A percentile compares a stretch with the other conserved stretches of the same genome.
These are phyloP conservation scores for Cremastobaeus sp. DNA, from an alignment of 2,888 invertebrate genomes.

Conservation along the genomic window DNA sequence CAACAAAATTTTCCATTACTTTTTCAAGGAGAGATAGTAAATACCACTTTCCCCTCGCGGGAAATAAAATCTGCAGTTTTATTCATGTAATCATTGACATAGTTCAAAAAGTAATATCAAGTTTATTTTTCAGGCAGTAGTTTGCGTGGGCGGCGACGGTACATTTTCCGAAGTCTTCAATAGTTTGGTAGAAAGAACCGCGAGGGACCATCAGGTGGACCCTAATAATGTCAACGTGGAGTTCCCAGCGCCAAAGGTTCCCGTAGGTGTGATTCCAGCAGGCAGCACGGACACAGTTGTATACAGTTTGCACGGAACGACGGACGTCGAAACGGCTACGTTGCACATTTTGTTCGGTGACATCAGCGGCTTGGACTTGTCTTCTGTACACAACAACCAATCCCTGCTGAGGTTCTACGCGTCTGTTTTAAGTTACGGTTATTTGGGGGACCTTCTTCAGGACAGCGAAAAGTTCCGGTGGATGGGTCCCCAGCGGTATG, in stretches of 20 bases:
- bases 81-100: too few relatives aligned
- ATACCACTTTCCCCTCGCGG: too few relatives aligned
- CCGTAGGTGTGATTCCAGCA: slow-evolving; percentile 86
- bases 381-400: slow-evolving; percentile 84
- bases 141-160: slow-evolving; percentile 92
- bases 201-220: slow-evolving; percentile 80
- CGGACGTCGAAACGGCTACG: slow-evolving; percentile 88
- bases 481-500: slow-evolving; percentile 92
- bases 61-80: too few relatives aligned
- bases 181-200: slow-evolving; percentile 83
- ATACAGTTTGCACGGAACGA: slow-evolving; percentile 88
- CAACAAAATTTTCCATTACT: slow-evolving; percentile 60
- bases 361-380: slow-evolving; percentile 85
- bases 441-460: slow-evolving; percentile 88
- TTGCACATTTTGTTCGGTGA: slow-evolving; percentile 90
- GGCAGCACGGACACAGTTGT: slow-evolving; percentile 89
- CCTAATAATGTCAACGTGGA: slow-evolving; percentile 79
- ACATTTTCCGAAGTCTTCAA: slow-evolving; percentile 90
- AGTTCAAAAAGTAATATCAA: too few relatives aligned
- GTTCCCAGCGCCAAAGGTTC: slow-evolving; percentile 79
- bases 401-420: slow-evolving; percentile 84
- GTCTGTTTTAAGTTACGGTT: slow-evolving; percentile 90
- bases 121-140: slow-evolving; percentile 87
- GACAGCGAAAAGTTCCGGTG: slow-evolving; percentile 90
- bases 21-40: too few relatives aligned